phyloP scores from a whole-genome alignment of 2,113 vertebrate species.

The Myocastor coypus region DNA sequence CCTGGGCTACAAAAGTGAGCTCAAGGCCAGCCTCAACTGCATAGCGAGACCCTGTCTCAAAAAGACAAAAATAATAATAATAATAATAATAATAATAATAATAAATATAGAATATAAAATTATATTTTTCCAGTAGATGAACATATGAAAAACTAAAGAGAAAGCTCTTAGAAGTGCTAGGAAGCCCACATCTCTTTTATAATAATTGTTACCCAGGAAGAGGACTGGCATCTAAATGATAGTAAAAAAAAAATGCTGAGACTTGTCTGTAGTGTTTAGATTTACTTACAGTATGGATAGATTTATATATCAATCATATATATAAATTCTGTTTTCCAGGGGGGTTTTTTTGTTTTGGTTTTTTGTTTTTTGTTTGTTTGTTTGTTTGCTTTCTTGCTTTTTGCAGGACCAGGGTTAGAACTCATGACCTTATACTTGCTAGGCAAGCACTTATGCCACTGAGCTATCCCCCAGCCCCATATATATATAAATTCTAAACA shows the following conservation, averaged over 20 bases:
- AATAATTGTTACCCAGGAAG: neutral
- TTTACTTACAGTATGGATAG: neutral
- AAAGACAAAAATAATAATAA: no score
- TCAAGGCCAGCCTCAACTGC: no score
- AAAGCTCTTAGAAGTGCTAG: slow-evolving; percentile 22
- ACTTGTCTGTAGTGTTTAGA: neutral
- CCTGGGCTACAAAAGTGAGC: no score
- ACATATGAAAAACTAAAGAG: neutral
- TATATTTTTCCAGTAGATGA: neutral
- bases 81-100: neutral
- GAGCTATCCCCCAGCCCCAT: no score
- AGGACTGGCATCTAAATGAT: neutral
- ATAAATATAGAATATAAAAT: neutral
- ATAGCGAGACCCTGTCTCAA: no score
- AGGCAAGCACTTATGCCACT: no score
- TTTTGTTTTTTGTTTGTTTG: no score
- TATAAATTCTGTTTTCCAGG: neutral
- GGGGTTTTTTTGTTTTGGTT: no score
- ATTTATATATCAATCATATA: neutral
- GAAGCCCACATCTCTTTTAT: neutral
- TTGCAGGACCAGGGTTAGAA: no score
- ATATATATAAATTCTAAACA: no score
- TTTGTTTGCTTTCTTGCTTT: no score
- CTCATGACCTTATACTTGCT: no score
- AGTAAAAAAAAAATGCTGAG: neutral